Base-by-base conservation (phyloP, 2,113 vertebrate species). In the Caracal caracal region DNA sequence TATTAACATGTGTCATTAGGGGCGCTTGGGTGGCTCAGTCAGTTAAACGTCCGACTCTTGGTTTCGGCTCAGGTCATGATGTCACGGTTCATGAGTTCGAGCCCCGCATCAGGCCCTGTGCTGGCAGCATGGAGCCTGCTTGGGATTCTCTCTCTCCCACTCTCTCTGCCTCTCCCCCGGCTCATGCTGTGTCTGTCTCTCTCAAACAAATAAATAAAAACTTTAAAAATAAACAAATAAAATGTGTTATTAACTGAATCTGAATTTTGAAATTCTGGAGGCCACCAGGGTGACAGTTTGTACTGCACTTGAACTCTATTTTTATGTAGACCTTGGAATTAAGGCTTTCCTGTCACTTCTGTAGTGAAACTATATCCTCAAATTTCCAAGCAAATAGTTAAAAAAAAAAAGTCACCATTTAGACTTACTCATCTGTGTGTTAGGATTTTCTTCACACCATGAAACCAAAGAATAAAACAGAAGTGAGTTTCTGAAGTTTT, bases 311-410 rank as follows among this genome's bases (percentile, higher is more conserved):
- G 10, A 90, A 85, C 37, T 49, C 37, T 83, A 78, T 76, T 83
- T 76, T 83, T 79, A 66, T 40, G 49, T 24, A 92, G 40, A 83
- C 30, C 13, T 70, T 85, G 16, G 20, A 88, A 92, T 59, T 88
- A 51, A 89, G 35, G 30, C 53, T 92, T 96, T 88, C 30, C 17
- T 84, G 35, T 68, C 51, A 91, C 83, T 90, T 97, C n/a, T 83
- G 22, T 68, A 66, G 65, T 73, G 61, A 90, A 92, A 80, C 53
- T 73, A 35, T 47, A 61, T n/a, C 11, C 84, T 87, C 68, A 93
- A 90, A 88, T 66, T 79, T 95, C 30, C 28, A 92, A 35, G 59
- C 80, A 96, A 51, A 53, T 53, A 53, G 51, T 53, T 53, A 53
- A 53, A 53, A 51, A 51, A 51, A 81, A 49, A 79, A 70, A 80